Percentiles rank a stretch among this genome's conserved stretches.
Evolutionary conservation across 2,888 invertebrate species (phyloP).

Genomic region (Eupelmus urozonus): DNA sequence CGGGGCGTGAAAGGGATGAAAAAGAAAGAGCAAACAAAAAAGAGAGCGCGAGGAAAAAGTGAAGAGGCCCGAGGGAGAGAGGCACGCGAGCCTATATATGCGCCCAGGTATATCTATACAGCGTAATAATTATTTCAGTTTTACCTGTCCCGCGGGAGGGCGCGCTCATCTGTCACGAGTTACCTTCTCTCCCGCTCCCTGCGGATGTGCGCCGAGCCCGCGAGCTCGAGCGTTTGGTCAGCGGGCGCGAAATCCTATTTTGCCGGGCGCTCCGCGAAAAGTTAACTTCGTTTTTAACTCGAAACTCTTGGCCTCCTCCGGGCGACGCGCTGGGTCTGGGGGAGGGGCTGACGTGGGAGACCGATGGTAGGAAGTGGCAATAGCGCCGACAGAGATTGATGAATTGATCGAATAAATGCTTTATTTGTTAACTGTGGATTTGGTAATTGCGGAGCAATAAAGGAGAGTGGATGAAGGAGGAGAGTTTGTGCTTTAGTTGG

Average conservation of each 20-base stretch:
- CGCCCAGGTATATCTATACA: constrained; percentile 28
- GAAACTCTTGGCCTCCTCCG: constrained; percentile 24
- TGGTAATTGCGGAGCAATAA: neutral
- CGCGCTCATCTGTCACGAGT: constrained; percentile 51
- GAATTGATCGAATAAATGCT: constrained; percentile 24
- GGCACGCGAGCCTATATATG: neutral
- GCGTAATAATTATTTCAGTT: constrained; percentile 58
- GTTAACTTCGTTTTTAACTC: constrained; percentile 42
- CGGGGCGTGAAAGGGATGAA: neutral
- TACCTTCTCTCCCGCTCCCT: neutral
- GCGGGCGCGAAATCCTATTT: constrained; percentile 27
- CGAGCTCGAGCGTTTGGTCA: constrained; percentile 11
- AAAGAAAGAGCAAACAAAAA: constrained; percentile 1
- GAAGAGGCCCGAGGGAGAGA: constrained; percentile 29
- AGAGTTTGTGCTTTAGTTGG: neutral
- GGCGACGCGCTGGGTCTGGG: constrained; percentile 9
- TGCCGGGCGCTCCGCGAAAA: constrained; percentile 6
- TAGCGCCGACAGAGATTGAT: constrained; percentile 37
- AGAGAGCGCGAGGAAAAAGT: constrained; percentile 13
- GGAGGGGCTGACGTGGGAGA: neutral
- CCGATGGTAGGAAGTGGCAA: neutral
- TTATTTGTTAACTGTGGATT: constrained; percentile 2
- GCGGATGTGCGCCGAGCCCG: neutral
- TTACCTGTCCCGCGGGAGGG: constrained; percentile 49
- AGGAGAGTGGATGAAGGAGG: neutral